A percentile compares a stretch with the other conserved stretches of the same genome.
Evolutionary conservation across 2,113 vertebrate species (phyloP).

Genomic region (Peromyscus californicus): DNA sequence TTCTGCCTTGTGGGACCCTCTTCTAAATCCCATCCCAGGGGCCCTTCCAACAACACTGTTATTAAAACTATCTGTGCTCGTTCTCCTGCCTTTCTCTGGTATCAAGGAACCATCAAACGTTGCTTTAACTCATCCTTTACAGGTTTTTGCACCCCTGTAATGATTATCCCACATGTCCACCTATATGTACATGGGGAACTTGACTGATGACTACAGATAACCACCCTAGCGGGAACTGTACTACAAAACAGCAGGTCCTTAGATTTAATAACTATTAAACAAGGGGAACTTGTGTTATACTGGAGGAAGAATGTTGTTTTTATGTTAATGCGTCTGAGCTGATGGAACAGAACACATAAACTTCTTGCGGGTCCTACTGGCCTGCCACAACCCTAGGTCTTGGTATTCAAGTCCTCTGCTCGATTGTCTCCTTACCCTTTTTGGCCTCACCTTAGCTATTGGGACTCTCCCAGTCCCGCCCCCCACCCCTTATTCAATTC

Average conservation of each 20-base stretch:
- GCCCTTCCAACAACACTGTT: background rate
- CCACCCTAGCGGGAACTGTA: background rate
- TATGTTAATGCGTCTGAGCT: background rate
- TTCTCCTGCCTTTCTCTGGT: background rate
- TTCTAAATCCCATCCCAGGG: background rate
- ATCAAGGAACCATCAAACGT: background rate
- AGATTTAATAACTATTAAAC: background rate
- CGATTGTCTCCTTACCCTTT: background rate
- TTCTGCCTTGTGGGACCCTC: background rate
- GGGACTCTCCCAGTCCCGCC: background rate
- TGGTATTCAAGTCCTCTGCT: background rate
- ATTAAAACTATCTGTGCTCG: background rate
- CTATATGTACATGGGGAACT: background rate
- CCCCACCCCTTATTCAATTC: background rate
- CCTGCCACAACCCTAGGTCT: background rate
- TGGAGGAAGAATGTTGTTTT: background rate
- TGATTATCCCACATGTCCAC: background rate
- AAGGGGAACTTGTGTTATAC: background rate
- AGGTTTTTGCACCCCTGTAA: background rate
- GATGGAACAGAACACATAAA: background rate
- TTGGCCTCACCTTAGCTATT: background rate
- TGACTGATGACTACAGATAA: background rate
- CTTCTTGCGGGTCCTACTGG: fast-evolving
- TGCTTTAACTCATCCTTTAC: background rate
- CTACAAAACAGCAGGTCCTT: background rate